Conservation (phyloP, 2,113 vertebrate genomes). For the Tinamus guttatus region DNA sequence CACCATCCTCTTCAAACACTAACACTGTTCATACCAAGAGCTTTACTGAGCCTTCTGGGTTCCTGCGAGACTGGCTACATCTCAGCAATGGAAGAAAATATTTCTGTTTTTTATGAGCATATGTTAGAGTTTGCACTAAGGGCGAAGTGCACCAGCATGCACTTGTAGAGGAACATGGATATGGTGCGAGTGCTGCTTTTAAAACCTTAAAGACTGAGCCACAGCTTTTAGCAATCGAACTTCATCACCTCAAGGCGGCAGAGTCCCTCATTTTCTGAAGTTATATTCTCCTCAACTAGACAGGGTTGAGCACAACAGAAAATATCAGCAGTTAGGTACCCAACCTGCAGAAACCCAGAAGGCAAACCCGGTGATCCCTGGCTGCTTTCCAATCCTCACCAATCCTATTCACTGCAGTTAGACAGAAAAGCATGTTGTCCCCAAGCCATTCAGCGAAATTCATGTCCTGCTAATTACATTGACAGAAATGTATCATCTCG, state of each 20-base stretch:
- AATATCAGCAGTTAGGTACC: slow-evolving; percentile 37
- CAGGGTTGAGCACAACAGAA: slow-evolving; percentile 34
- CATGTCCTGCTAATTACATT: slow-evolving; percentile 62
- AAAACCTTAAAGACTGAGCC: slow-evolving; percentile 1
- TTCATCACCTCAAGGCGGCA: slow-evolving; percentile 53
- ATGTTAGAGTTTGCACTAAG: background rate
- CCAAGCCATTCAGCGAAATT: slow-evolving; percentile 45
- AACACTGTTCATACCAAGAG: background rate
- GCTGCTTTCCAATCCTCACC: slow-evolving; percentile 28
- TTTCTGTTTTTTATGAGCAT: background rate
- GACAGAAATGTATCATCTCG: slow-evolving; percentile 61
- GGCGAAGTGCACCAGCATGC: background rate
- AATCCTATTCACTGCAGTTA: slow-evolving; percentile 40
- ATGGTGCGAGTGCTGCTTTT: background rate
- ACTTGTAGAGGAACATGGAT: background rate
- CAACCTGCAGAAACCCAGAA: slow-evolving; percentile 56
- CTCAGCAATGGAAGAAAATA: background rate
- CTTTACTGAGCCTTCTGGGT: background rate
- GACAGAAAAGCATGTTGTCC: slow-evolving; percentile 49
- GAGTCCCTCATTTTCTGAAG: slow-evolving; percentile 40
- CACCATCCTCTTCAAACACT: background rate
- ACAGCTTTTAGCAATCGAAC: slow-evolving; percentile 48
- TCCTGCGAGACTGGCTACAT: background rate
- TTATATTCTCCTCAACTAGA: slow-evolving; percentile 49
- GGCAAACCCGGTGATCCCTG: slow-evolving; percentile 29